These are phyloP conservation scores for Sylvia borin DNA, from an alignment of 2,797 vertebrate species.

Conservation along the genomic window DNA sequence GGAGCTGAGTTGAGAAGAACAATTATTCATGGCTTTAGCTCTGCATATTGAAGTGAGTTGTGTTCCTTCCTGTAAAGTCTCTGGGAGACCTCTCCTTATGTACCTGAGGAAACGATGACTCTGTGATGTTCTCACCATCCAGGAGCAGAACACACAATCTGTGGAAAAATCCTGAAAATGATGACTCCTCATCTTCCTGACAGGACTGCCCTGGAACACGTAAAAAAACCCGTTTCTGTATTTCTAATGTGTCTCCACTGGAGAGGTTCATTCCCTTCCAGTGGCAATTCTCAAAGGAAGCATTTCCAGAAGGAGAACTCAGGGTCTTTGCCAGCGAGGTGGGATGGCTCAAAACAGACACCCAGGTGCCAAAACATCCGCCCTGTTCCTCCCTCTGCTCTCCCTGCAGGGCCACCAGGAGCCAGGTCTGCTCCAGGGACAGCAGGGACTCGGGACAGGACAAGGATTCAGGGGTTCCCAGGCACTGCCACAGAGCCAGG, in stretches of 20 bases:
- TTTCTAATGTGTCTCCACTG: accelerated
- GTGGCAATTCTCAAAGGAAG: background rate
- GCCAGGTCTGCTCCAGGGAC: background rate
- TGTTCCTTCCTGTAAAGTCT: background rate
- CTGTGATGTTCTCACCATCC: background rate
- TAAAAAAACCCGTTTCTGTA: accelerated
- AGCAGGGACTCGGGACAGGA: background rate
- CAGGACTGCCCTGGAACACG: background rate
- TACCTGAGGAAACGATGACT: background rate
- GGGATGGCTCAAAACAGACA: background rate
- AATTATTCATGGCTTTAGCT: background rate
- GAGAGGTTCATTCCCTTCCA: background rate
- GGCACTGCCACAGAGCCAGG: background rate
- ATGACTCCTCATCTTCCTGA: background rate
- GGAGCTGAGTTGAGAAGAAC: background rate
- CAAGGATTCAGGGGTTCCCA: accelerated
- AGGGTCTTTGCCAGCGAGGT: no score
- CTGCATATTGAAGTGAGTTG: background rate
- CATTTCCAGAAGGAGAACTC: background rate
- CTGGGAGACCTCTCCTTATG: background rate
- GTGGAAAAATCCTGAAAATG: background rate
- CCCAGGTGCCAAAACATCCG: background rate
- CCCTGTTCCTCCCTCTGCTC: background rate
- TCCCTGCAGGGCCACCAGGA: background rate
- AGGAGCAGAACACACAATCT: background rate